Conservation (phyloP, 2,797 vertebrate species). For the Girardinus metallicus region DNA sequence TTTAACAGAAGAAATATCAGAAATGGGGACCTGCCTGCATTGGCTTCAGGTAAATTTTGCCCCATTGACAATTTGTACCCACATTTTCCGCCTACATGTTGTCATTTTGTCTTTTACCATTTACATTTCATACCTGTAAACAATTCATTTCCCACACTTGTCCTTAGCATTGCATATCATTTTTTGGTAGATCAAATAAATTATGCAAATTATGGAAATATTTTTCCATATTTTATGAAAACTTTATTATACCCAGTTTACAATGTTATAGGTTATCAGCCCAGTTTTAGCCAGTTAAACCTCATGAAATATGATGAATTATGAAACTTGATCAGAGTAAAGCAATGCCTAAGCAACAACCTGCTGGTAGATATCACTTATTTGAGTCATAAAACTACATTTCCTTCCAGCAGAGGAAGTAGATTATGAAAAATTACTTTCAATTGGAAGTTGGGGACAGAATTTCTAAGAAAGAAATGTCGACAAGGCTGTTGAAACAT, state of each 20-base stretch:
- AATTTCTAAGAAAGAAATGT: not conserved
- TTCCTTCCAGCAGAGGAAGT: not conserved
- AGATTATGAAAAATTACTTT: not conserved
- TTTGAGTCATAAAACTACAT: not conserved
- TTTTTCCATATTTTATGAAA: not conserved
- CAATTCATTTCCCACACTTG: not conserved
- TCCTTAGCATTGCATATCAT: not conserved
- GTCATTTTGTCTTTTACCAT: not conserved
- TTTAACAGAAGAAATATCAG: constrained; percentile 26
- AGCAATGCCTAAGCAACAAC: not conserved
- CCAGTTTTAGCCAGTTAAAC: not conserved
- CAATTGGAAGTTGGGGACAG: not conserved
- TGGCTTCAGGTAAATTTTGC: constrained; percentile 22
- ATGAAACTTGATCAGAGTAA: not conserved
- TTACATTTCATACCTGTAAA: not conserved
- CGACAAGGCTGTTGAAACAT: no score
- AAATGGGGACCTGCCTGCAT: constrained; percentile 34
- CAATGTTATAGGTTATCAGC: not conserved
- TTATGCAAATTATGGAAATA: not conserved
- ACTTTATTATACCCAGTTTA: not conserved
- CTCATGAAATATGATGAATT: not conserved
- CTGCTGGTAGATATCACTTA: not conserved
- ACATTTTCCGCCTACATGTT: not conserved
- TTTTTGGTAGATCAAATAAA: not conserved
- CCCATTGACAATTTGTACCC: not conserved